Evolutionary conservation across 2,797 vertebrate species (phyloP).

Genomic region (Fistularia commersonii): DNA sequence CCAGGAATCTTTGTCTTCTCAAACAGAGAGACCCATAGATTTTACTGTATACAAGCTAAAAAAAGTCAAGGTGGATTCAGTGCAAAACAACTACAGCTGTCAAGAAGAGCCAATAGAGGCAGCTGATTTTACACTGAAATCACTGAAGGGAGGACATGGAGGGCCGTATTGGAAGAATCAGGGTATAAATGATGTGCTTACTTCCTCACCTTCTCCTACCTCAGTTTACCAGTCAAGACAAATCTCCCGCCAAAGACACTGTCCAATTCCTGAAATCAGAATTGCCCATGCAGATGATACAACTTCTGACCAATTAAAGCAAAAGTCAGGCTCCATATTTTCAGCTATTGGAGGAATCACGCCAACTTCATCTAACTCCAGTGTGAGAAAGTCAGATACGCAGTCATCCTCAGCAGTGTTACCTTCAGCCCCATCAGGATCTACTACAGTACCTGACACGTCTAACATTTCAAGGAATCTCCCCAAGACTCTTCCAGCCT

Average conservation of each 20-base stretch:
- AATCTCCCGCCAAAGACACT: constrained; percentile 46
- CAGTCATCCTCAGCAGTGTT: constrained; percentile 18
- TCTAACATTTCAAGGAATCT: constrained; percentile 29
- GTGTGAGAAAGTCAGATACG: constrained; percentile 44
- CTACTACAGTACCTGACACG: constrained; percentile 30
- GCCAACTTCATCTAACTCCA: constrained; percentile 60
- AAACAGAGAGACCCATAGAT: constrained; percentile 84
- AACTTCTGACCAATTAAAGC: constrained; percentile 48
- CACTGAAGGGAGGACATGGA: constrained; percentile 52
- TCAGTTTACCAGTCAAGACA: constrained; percentile 41
- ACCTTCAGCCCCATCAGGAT: constrained; percentile 16
- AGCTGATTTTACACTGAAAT: constrained; percentile 78
- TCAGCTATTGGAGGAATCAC: constrained; percentile 67
- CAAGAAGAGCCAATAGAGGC: constrained; percentile 65
- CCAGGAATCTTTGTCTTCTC: constrained; percentile 82
- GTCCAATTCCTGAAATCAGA: constrained; percentile 65
- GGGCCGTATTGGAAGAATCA: constrained; percentile 77
- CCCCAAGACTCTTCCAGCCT: constrained; percentile 26
- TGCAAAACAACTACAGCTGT: constrained; percentile 46
- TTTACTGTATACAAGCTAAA: constrained; percentile 84
- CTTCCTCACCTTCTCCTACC: constrained; percentile 13
- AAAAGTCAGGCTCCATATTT: constrained; percentile 69
- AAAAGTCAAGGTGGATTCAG: constrained; percentile 81
- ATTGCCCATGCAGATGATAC: constrained; percentile 66
- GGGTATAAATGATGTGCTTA: constrained; percentile 38